Evolutionary conservation across 2,888 invertebrate species (phyloP).

Genomic region (Heliconius charithonia): DNA sequence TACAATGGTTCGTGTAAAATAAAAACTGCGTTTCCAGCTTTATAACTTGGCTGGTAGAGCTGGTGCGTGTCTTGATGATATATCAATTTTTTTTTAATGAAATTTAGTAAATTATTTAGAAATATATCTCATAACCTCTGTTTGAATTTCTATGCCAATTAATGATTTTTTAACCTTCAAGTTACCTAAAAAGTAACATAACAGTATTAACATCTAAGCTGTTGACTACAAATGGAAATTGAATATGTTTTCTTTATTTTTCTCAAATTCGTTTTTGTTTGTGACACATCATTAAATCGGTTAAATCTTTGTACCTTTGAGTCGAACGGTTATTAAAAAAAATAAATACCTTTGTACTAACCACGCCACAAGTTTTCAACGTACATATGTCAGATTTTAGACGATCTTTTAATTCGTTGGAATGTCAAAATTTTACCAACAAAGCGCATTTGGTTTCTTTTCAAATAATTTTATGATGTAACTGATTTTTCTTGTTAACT

Average conservation of each 20-base stretch:
- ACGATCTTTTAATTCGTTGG: background rate
- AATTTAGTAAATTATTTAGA: too few species aligned
- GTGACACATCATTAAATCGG: constrained; percentile 5
- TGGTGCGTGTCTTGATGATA: too few species aligned
- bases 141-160: too few species aligned
- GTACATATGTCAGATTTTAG: background rate
- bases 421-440: background rate
- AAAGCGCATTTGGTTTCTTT: background rate
- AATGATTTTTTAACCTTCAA: background rate
- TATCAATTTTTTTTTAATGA: too few species aligned
- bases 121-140: too few species aligned
- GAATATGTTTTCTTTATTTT: background rate
- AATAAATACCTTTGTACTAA: background rate
- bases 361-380: background rate
- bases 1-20: too few species aligned
- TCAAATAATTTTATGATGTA: background rate
- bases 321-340: background rate
- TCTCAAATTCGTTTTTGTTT: background rate
- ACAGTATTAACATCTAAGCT: background rate
- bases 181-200: background rate
- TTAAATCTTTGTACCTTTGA: background rate
- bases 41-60: too few species aligned
- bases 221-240: background rate
- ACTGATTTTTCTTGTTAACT: background rate
- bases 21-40: too few species aligned